Conservation (phyloP, 2,113 vertebrate species). For the Phodopus roborovskii region DNA sequence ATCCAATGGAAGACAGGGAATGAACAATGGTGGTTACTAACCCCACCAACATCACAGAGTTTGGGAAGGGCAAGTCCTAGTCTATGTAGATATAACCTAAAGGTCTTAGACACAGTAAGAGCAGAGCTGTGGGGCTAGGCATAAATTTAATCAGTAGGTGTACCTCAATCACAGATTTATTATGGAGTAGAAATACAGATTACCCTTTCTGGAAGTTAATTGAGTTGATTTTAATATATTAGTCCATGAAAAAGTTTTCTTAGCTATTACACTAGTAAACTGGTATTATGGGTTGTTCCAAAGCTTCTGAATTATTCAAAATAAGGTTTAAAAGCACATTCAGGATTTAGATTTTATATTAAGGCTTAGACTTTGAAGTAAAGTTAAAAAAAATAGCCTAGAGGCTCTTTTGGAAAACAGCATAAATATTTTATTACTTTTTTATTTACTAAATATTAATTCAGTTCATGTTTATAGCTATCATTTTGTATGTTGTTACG, state of each 20-base stretch:
- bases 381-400: slow-evolving; percentile 16
- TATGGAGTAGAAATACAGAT: neutral
- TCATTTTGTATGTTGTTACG: slow-evolving; percentile 14
- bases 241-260: slow-evolving; percentile 38
- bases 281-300: neutral
- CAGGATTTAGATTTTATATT: slow-evolving; percentile 57
- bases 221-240: slow-evolving; percentile 53
- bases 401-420: slow-evolving; percentile 49
- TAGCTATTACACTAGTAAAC: slow-evolving; percentile 47
- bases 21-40: neutral
- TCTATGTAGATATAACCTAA: neutral
- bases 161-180: slow-evolving; percentile 25
- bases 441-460: slow-evolving; percentile 58
- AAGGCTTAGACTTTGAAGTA: slow-evolving; percentile 18
- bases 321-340: slow-evolving; percentile 54
- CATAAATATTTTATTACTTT: slow-evolving; percentile 60
- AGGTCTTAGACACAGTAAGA: neutral
- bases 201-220: slow-evolving; percentile 5
- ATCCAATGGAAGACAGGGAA: neutral
- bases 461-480: slow-evolving; percentile 24
- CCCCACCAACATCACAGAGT: neutral
- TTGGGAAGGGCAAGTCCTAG: neutral
- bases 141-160: slow-evolving; percentile 18
- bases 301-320: slow-evolving; percentile 69
- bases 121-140: neutral